Evolutionary conservation across 2,888 invertebrate species (phyloP).

Genomic region (Drosophila histrio): DNA sequence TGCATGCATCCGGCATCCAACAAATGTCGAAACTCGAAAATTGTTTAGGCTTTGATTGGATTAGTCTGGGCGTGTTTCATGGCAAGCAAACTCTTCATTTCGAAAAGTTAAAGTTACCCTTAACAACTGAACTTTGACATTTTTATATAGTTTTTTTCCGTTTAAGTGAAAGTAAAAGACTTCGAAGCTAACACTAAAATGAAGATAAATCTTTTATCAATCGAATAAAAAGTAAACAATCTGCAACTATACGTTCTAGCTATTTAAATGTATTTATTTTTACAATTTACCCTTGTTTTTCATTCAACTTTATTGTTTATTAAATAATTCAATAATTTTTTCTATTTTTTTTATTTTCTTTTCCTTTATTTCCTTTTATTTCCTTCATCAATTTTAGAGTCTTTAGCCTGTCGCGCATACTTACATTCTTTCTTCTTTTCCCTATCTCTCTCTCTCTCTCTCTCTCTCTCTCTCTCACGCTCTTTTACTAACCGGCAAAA

Average conservation of each 20-base stretch:
- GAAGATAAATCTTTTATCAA: not conserved
- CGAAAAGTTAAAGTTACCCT: not conserved
- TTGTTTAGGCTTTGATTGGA: constrained; percentile 52
- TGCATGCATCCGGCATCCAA: constrained; percentile 42
- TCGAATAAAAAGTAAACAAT: no score
- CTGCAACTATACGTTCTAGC: no score
- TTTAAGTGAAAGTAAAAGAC: not conserved
- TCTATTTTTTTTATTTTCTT: not conserved
- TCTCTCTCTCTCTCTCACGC: not conserved
- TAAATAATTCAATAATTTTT: not conserved
- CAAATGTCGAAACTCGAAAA: constrained; percentile 37
- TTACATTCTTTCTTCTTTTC: not conserved
- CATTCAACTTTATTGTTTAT: no score
- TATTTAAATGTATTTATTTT: not conserved
- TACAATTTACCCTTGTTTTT: not conserved
- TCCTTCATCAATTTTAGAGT: no score
- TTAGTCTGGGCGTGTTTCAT: constrained; percentile 40
- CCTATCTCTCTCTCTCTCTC: not conserved
- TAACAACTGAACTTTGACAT: constrained; percentile 6
- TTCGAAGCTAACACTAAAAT: not conserved
- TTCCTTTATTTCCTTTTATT: not conserved
- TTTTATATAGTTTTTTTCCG: not conserved
- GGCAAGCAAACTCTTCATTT: not conserved
- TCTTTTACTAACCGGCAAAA: constrained; percentile 22
- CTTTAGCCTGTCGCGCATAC: constrained; percentile 7